These are phyloP conservation scores for Onychorhynchus coronatus DNA, from an alignment of 2,113 vertebrate species.

Conservation along the genomic window DNA sequence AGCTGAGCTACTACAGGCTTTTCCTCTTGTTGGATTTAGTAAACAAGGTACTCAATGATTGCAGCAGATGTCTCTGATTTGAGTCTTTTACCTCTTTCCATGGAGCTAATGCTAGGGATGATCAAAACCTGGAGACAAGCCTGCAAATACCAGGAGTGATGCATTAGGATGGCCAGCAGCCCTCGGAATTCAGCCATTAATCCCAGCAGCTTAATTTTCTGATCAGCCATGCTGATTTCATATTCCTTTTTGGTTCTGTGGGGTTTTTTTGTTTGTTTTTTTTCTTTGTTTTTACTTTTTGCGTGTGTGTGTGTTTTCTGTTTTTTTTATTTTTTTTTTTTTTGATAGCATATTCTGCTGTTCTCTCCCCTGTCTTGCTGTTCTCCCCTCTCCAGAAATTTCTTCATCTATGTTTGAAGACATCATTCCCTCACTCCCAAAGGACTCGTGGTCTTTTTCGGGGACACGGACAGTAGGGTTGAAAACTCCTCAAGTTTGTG, in stretches of 20 bases:
- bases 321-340: too few relatives aligned
- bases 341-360: background rate
- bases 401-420: background rate
- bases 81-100: slow-evolving; percentile 16
- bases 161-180: background rate
- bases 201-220: slow-evolving; percentile 5
- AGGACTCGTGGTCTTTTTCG: accelerated
- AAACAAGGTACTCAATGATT: background rate
- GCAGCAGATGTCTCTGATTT: slow-evolving; percentile 57
- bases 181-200: background rate
- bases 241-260: background rate
- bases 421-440: background rate
- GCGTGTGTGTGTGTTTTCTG: too few relatives aligned
- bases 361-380: background rate
- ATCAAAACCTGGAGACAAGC: slow-evolving; percentile 8
- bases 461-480: background rate
- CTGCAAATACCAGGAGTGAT: background rate
- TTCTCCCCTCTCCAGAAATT: background rate
- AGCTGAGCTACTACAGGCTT: slow-evolving; percentile 30
- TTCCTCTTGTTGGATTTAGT: background rate
- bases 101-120: background rate
- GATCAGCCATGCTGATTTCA: background rate
- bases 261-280: background rate
- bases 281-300: too few relatives aligned
- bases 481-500: accelerated